phyloP scores from a whole-genome alignment of 1,140 invertebrate genomes.

The Chlorops oryzae region DNA sequence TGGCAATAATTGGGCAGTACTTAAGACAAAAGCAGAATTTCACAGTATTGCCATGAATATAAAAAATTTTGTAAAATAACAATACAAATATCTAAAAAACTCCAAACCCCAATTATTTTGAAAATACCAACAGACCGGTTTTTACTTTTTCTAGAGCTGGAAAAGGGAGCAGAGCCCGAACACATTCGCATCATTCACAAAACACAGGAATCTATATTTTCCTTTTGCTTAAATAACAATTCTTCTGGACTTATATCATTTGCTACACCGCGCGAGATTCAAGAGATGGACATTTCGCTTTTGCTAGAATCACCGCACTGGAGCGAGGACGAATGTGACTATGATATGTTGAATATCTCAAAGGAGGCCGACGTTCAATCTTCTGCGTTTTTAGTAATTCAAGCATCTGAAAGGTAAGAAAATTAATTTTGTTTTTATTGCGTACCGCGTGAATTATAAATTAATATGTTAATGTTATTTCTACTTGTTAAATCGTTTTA shows the following conservation, averaged over 20 bases:
- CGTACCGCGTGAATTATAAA: too few species aligned
- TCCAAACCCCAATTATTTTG: too few species aligned
- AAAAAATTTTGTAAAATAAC: too few species aligned
- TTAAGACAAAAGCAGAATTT: too few species aligned
- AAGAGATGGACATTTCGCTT: conserved; percentile 93
- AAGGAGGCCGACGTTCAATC: conserved; percentile 69
- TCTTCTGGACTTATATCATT: conserved; percentile 71
- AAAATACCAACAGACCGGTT: too few species aligned
- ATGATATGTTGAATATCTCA: conserved; percentile 82
- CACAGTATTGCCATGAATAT: too few species aligned
- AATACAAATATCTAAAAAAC: too few species aligned
- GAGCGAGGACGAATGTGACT: conserved; percentile 93
- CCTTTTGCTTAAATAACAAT: conserved; percentile 93
- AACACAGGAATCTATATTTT: conserved; percentile 96
- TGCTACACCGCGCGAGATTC: conserved; percentile 91
- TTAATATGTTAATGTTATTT: neutral
- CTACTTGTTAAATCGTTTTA: too few species aligned
- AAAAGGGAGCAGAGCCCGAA: conserved; percentile 50
- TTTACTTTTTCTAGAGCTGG: conserved; percentile 3
- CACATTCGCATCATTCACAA: conserved; percentile 96
- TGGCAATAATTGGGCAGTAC: too few species aligned
- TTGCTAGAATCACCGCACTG: conserved; percentile 83
- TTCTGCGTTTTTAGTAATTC: conserved; percentile 83
- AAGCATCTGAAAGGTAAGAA: conserved; percentile 60
- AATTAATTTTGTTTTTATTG: neutral